Evolutionary conservation across 2,797 vertebrate genomes (phyloP).

Genomic region (Poecilia picta): DNA sequence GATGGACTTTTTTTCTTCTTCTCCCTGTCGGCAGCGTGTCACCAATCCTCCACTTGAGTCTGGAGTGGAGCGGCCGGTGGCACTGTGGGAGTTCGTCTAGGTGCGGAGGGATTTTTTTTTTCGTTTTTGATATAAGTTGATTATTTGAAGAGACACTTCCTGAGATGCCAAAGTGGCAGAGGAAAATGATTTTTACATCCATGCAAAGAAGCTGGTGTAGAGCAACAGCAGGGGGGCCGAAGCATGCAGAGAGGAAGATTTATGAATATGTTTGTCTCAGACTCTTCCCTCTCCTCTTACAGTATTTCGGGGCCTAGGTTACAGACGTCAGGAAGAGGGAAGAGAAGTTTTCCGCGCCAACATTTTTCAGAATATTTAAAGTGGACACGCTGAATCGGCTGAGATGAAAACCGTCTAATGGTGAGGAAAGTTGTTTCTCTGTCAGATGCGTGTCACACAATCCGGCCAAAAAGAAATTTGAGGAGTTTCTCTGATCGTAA

Average conservation of each 20-base stretch:
- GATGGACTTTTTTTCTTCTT: slow-evolving; percentile 9
- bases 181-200: slow-evolving; percentile 76
- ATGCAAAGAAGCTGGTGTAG: slow-evolving; percentile 61
- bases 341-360: slow-evolving; percentile 59
- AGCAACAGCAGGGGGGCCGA: slow-evolving; percentile 48
- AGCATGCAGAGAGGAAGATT: slow-evolving; percentile 59
- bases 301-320: slow-evolving; percentile 72
- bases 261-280: slow-evolving; percentile 75
- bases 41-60: slow-evolving; percentile 36
- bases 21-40: slow-evolving; percentile 23
- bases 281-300: slow-evolving; percentile 67
- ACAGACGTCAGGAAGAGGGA: slow-evolving; percentile 78
- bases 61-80: slow-evolving; percentile 44
- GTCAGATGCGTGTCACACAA: slow-evolving; percentile 65
- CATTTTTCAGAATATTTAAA: slow-evolving; percentile 72
- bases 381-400: slow-evolving; percentile 76
- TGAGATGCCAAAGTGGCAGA: slow-evolving; percentile 65
- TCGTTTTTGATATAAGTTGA: slow-evolving; percentile 65
- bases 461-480: slow-evolving; percentile 50
- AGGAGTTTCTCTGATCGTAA: slow-evolving; percentile 43
- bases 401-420: slow-evolving; percentile 74
- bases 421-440: slow-evolving; percentile 43
- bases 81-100: slow-evolving; percentile 61
- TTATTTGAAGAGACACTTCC: slow-evolving; percentile 67
- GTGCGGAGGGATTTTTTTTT: slow-evolving; percentile 50